These are phyloP conservation scores for Nothocercus julius DNA, from an alignment of 2,113 vertebrate genomes.

Conservation along the genomic window DNA sequence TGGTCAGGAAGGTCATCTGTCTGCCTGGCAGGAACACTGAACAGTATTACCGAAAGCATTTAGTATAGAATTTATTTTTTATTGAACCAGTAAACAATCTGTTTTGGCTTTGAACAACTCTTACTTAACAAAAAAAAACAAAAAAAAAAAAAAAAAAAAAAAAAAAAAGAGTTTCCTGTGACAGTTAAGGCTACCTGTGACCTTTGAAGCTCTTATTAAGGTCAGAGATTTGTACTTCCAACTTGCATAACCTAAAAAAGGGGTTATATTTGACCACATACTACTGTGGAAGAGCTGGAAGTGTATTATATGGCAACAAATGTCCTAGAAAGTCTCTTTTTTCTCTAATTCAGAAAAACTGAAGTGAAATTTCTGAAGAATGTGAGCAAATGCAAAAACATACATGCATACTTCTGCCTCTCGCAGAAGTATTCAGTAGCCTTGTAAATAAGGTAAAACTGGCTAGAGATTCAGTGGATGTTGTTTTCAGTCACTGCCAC, in stretches of 20 bases:
- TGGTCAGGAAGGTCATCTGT: background rate
- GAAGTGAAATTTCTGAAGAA: background rate
- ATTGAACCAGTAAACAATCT: background rate
- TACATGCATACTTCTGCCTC: background rate
- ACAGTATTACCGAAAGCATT: background rate
- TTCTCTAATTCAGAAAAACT: background rate
- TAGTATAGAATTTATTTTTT: background rate
- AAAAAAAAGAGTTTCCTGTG: background rate
- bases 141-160: too few species aligned
- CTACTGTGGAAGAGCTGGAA: background rate
- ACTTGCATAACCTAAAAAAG: fast-evolving
- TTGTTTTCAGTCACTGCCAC: background rate
- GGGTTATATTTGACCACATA: background rate
- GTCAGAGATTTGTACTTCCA: background rate
- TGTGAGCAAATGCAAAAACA: background rate
- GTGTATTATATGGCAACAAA: background rate
- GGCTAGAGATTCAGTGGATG: background rate
- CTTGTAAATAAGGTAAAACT: background rate
- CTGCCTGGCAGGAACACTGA: background rate
- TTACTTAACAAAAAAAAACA: too few species aligned
- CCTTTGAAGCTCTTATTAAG: background rate
- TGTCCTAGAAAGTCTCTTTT: background rate
- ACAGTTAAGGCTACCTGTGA: background rate
- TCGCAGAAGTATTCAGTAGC: background rate
- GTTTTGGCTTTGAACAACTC: background rate